phyloP scores from a whole-genome alignment of 1,140 invertebrate species.

The Pseudomyrmex pallidus region DNA sequence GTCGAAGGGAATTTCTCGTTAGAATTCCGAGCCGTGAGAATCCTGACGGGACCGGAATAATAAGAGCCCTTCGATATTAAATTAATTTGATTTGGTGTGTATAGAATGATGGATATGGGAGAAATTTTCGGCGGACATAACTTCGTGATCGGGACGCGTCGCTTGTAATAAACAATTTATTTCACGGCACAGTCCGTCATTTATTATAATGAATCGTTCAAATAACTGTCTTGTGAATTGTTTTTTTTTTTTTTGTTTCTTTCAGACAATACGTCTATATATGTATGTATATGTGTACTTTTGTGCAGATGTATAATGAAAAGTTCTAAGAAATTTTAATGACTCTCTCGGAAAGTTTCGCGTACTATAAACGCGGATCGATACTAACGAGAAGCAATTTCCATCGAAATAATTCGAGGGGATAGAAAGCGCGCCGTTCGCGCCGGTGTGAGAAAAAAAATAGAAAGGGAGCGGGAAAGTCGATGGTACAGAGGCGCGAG shows the following conservation, averaged over 20 bases:
- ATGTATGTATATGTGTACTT: not conserved
- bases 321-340: not conserved
- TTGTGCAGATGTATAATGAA: not conserved
- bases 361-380: slow-evolving; percentile 22
- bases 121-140: slow-evolving; percentile 48
- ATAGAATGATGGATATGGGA: slow-evolving; percentile 19
- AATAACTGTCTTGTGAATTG: not conserved
- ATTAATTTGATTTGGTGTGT: slow-evolving; percentile 36
- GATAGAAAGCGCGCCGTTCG: not conserved
- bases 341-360: slow-evolving; percentile 40
- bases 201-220: slow-evolving; percentile 6
- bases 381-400: slow-evolving; percentile 57
- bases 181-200: not conserved
- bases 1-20: slow-evolving; percentile 31
- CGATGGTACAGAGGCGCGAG: slow-evolving; percentile 11
- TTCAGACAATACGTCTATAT: not conserved
- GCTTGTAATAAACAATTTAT: slow-evolving; percentile 30
- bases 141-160: slow-evolving; percentile 13
- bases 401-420: slow-evolving; percentile 55
- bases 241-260: not conserved
- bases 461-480: not conserved
- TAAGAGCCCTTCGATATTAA: slow-evolving; percentile 46
- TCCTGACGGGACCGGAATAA: slow-evolving; percentile 59
- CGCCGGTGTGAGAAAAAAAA: slow-evolving; percentile 14
- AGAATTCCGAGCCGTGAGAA: slow-evolving; percentile 39